These are phyloP conservation scores for Lepisosteus oculatus DNA, from an alignment of 2,113 vertebrate species.

Conservation along the genomic window DNA sequence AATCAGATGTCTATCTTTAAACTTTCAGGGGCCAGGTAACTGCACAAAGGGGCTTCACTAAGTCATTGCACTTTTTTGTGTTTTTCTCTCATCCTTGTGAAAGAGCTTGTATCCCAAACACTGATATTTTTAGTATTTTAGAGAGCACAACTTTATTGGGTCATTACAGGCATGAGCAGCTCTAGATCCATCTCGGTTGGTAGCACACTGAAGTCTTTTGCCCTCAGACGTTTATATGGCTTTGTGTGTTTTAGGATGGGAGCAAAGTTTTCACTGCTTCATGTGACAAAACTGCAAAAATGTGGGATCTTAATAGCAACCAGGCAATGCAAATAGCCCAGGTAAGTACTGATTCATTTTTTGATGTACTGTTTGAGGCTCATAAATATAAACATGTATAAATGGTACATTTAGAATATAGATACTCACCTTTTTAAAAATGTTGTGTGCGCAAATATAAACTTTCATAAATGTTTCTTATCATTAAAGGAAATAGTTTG, in stretches of 20 bases:
- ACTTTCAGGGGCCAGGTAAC: too few relatives aligned
- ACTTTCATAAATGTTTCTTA: too few relatives aligned
- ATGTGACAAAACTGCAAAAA: conserved; percentile 98
- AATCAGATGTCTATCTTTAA: too few relatives aligned
- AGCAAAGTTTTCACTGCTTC: conserved; percentile 98
- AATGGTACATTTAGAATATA: too few relatives aligned
- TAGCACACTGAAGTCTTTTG: background rate
- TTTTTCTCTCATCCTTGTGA: background rate
- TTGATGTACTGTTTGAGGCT: too few relatives aligned
- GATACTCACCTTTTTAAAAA: too few relatives aligned
- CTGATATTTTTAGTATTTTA: background rate
- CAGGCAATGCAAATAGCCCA: conserved; percentile 97
- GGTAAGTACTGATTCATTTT: conserved; percentile 51
- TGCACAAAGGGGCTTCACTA: too few relatives aligned
- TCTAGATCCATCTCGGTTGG: background rate
- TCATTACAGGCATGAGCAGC: background rate
- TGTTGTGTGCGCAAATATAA: too few relatives aligned
- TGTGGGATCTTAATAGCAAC: conserved; percentile 99
- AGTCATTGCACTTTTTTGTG: background rate
- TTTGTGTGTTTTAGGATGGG: conserved; percentile 76
- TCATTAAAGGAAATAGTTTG: too few relatives aligned
- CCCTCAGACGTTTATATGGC: conserved; percentile 16
- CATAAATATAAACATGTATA: too few relatives aligned
- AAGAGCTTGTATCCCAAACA: background rate
- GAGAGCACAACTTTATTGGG: too few relatives aligned